These are phyloP conservation scores for Eptatretus burgeri DNA, from an alignment of 2,113 vertebrate genomes.

Conservation along the genomic window DNA sequence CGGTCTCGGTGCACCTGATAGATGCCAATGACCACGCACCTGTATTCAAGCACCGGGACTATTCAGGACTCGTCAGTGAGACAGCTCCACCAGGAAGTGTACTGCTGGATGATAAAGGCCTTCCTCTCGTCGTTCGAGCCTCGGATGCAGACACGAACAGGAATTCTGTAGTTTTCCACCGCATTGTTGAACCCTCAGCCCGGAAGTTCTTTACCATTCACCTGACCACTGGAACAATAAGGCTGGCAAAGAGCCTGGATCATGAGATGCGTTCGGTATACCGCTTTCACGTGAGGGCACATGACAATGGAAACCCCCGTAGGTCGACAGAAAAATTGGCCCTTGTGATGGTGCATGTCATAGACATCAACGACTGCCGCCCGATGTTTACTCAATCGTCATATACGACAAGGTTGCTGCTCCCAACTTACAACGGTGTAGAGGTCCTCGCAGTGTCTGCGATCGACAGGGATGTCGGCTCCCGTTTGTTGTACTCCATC, in stretches of 20 bases:
- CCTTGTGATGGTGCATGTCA: constrained; percentile 57
- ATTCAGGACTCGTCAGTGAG: constrained; percentile 52
- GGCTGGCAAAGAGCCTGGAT: constrained; percentile 61
- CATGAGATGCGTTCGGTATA: constrained; percentile 53
- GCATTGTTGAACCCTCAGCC: constrained; percentile 70
- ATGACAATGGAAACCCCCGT: constrained; percentile 59
- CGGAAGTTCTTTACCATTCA: constrained; percentile 73
- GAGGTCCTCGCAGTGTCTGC: constrained; percentile 56
- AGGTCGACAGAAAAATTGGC: constrained; percentile 56
- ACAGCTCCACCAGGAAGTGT: constrained; percentile 54
- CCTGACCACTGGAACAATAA: constrained; percentile 64
- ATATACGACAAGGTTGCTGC: constrained; percentile 51
- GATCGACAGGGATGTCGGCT: constrained; percentile 46
- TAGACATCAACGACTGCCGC: constrained; percentile 71
- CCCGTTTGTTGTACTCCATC: constrained; percentile 44
- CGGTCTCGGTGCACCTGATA: constrained; percentile 38
- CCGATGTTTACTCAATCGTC: constrained; percentile 45
- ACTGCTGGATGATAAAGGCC: constrained; percentile 30
- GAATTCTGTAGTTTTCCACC: constrained; percentile 61
- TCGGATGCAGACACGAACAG: constrained; percentile 60
- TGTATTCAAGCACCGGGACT: constrained; percentile 46
- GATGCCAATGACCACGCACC: constrained; percentile 83
- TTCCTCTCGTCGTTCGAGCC: constrained; percentile 53
- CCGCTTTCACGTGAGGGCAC: constrained; percentile 61
- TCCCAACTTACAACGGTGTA: constrained; percentile 63